These are phyloP conservation scores for Drosophila seguyi DNA, from an alignment of 1,140 invertebrate species.

Conservation along the genomic window DNA sequence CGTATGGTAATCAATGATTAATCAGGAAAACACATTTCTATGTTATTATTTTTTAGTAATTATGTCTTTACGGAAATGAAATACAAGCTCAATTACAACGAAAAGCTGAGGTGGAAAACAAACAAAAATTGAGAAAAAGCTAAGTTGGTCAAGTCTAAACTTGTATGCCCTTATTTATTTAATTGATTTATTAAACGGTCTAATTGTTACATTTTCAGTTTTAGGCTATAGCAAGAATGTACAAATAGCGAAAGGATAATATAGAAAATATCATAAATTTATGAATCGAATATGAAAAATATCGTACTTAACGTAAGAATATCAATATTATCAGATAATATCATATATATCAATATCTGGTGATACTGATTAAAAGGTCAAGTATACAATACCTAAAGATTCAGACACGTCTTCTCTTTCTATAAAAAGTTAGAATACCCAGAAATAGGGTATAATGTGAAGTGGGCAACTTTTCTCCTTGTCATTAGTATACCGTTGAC, in stretches of 20 bases:
- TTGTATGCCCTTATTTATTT: background rate
- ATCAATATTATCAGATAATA: too few species aligned
- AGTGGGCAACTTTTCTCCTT: conserved; percentile 27
- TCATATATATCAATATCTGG: background rate
- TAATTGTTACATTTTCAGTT: background rate
- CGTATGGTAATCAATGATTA: conserved; percentile 40
- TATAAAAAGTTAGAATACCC: background rate
- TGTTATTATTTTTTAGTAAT: conserved; percentile 52
- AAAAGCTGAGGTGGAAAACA: background rate
- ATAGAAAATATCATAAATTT: too few species aligned
- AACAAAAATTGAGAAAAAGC: background rate
- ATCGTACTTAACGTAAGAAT: too few species aligned
- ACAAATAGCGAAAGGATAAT: background rate
- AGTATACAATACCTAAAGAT: background rate
- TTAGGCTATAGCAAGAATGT: background rate
- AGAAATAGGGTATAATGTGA: background rate
- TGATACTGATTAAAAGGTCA: background rate
- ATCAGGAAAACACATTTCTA: conserved; percentile 50
- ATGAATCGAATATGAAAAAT: too few species aligned
- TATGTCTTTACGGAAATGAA: conserved; percentile 31
- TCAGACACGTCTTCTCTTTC: too few species aligned
- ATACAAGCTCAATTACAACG: background rate
- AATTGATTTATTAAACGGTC: too few species aligned
- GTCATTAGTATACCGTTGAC: conserved; percentile 63
- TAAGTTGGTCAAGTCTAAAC: background rate